Conservation (phyloP, 2,888 invertebrate species). For the Ypsolopha scabrella region DNA sequence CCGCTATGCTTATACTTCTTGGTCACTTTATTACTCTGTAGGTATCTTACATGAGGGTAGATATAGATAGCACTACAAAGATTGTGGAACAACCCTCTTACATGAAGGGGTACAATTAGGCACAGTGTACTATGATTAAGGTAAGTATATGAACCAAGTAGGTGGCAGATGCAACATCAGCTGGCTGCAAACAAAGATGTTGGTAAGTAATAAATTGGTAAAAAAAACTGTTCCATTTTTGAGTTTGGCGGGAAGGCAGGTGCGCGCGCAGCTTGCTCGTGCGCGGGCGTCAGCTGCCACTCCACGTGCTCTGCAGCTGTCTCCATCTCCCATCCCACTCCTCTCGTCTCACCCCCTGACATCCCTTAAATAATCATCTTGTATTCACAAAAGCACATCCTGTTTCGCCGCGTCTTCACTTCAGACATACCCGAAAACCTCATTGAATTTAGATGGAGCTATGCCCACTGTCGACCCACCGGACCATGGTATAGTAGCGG, state of each 20-base stretch:
- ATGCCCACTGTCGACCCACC: too few relatives aligned
- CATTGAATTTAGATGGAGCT: too few relatives aligned
- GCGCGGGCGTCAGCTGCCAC: slow-evolving; percentile 56
- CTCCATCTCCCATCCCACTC: slow-evolving; percentile 31
- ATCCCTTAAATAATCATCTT: background rate
- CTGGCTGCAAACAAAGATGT: background rate
- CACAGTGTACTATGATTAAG: too few relatives aligned
- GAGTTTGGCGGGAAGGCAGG: slow-evolving; percentile 45
- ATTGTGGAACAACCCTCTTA: background rate
- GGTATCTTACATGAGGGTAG: too few relatives aligned
- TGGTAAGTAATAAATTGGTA: background rate
- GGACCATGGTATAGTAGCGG: too few relatives aligned
- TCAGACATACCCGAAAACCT: too few relatives aligned
- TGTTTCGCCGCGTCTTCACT: background rate
- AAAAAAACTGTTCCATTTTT: slow-evolving; percentile 10
- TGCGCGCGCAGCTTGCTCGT: slow-evolving; percentile 52
- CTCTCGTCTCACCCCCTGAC: slow-evolving; percentile 10
- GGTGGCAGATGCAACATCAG: background rate
- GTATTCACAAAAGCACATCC: background rate
- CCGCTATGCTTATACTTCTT: too few relatives aligned
- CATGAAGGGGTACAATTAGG: background rate
- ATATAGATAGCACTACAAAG: background rate
- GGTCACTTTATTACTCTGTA: too few relatives aligned
- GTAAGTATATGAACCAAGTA: background rate
- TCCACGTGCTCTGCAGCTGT: slow-evolving; percentile 63